Base-by-base conservation (phyloP, 2,797 vertebrate species). In the Melanotaenia boesemani region DNA sequence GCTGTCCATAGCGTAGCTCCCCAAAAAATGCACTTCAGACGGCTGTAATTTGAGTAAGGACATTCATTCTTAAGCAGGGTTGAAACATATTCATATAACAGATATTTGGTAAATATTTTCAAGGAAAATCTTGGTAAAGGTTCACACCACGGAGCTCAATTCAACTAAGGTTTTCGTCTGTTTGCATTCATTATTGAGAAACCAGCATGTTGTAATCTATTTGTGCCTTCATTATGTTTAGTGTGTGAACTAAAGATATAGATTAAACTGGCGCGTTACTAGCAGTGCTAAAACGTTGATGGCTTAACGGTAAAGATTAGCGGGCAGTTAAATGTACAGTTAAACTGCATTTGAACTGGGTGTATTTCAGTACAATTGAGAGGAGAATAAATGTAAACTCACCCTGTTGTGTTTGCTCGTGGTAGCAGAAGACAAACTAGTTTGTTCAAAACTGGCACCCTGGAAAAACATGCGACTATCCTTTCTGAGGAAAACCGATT, bases 1-100 rank as follows among this genome's bases (percentile, higher is more conserved):
- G 28, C n/a, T 81, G 4, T 90, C 89, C 93, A 94, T 93, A 8
- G 36, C 87, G 55, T 41, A 37, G 58, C n/a, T 24, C 20, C 1
- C 61, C 34, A 13, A 34, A 28, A 24, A 30, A 0, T 22, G 24
- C 11, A 80, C 32, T 39, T 6, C 7, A 41, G n/a, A 48, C 16
- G 37, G 55, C 80, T 84, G 64, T 2, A 67, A 37, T 0, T 6
- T 0, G 1, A 82, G 57, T 16, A 70, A 46, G 24, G 2, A 52
- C 50, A 24, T 22, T 5, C 4, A 54, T 28, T 28, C 28, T 28
- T 50, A 11, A 32, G 9, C 36, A 15, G n/a, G 3, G 28, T 28
- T 28, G 28, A 28, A 28, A 28, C 28, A 28, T 28, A 26, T 28
- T 28, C 26, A 28, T 28, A 30, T 26, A 16, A 56, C 24, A 30